Percentiles rank a stretch among this genome's conserved stretches.
phyloP scores from a whole-genome alignment of 2,888 invertebrate species.

The Boloria euphrosyne region DNA sequence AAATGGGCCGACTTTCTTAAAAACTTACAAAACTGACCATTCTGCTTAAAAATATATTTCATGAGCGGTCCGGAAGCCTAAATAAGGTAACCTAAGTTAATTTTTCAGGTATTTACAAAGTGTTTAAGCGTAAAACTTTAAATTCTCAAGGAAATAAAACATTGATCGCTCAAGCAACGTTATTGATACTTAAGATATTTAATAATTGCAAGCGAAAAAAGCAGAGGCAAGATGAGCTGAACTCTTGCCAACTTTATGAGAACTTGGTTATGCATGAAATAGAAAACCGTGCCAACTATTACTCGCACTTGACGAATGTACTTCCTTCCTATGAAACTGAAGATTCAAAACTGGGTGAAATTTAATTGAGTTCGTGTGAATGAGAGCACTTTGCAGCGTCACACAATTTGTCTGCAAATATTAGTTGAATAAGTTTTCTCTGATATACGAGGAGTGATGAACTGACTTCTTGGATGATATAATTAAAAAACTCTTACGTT shows the following conservation, averaged over 20 bases:
- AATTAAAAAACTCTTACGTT: no score
- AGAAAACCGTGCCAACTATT: slow-evolving; percentile 41
- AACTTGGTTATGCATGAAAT: slow-evolving; percentile 32
- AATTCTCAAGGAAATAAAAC: background rate
- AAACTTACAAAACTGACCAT: no score
- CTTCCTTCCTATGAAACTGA: slow-evolving; percentile 34
- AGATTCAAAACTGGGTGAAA: slow-evolving; percentile 26
- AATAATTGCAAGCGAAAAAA: slow-evolving; percentile 24
- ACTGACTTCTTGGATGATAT: slow-evolving; percentile 1
- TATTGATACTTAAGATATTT: slow-evolving; percentile 21
- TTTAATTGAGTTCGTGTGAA: slow-evolving; percentile 31
- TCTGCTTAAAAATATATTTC: no score
- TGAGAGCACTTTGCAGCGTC: slow-evolving; percentile 21
- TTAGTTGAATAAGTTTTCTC: slow-evolving; percentile 8
- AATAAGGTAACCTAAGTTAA: no score
- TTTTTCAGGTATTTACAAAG: no score
- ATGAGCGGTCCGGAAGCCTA: no score
- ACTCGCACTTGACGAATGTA: slow-evolving; percentile 40
- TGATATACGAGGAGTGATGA: slow-evolving; percentile 7
- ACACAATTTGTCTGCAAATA: slow-evolving; percentile 18
- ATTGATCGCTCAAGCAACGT: background rate
- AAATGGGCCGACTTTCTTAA: no score
- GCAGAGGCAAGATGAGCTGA: slow-evolving; percentile 28
- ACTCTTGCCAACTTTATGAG: slow-evolving; percentile 31
- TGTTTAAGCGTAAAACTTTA: no score